Conservation (phyloP, 2,888 invertebrate genomes). For the Agonopterix heracliana region DNA sequence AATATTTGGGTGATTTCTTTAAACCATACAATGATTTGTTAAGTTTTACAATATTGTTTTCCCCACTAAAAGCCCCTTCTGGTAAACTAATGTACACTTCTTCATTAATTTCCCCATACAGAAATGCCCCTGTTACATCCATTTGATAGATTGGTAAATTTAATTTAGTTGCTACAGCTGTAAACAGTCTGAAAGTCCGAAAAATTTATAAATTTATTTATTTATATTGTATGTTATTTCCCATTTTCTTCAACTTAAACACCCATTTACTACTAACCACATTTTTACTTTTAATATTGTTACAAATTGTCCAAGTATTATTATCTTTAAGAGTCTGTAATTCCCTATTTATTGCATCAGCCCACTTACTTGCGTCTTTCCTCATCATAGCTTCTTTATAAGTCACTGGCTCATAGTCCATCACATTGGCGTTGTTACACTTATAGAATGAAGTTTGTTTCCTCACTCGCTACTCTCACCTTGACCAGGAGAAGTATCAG, state of each 20-base stretch:
- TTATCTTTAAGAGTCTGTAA: conserved; percentile 8
- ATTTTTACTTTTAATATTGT: background rate
- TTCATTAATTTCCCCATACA: conserved; percentile 14
- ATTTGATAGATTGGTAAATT: conserved; percentile 7
- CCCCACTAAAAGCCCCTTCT: conserved; percentile 10
- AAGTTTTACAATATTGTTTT: conserved; percentile 11
- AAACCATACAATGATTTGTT: conserved; percentile 14
- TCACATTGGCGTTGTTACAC: conserved; percentile 8
- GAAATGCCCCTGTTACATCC: conserved; percentile 15
- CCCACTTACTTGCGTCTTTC: conserved; percentile 6
- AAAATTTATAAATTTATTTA: too few relatives aligned
- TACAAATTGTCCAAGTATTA: conserved; percentile 10
- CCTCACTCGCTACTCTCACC: background rate
- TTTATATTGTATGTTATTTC: background rate
- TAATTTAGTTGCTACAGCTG: conserved; percentile 6
- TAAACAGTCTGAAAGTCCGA: conserved; percentile 3
- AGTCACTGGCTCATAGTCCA: conserved; percentile 10
- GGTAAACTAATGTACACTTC: conserved; percentile 15
- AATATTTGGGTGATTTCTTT: conserved; percentile 16
- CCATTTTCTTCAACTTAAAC: conserved; percentile 3
- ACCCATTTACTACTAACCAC: conserved; percentile 11
- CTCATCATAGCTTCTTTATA: conserved; percentile 11
- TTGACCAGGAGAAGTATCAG: too few relatives aligned
- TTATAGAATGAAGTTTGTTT: conserved; percentile 13
- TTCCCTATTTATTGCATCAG: conserved; percentile 8